Conservation (phyloP, 1,140 invertebrate species). For the Lordiphosa clarofinis region DNA sequence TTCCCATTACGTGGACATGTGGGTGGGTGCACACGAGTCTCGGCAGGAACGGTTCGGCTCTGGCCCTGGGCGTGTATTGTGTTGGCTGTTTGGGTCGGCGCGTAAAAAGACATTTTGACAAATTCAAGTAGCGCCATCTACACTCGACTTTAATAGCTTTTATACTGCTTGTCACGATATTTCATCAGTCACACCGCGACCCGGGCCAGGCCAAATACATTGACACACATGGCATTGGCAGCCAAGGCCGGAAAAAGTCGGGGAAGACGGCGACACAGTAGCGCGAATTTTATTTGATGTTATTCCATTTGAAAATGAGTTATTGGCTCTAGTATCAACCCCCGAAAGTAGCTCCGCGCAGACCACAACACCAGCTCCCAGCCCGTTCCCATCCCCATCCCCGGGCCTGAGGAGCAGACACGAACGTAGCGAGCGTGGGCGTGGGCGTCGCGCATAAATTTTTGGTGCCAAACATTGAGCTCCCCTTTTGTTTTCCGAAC, state of each 20-base stretch:
- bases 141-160: conserved; percentile 76
- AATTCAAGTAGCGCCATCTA: conserved; percentile 79
- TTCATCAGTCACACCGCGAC: conserved; percentile 69
- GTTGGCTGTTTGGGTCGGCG: conserved; percentile 36
- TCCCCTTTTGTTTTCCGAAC: conserved; percentile 46
- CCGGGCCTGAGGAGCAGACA: conserved; percentile 12
- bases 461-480: conserved; percentile 42
- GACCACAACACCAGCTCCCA: conserved; percentile 19
- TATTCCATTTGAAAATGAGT: conserved; percentile 77
- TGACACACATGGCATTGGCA: conserved; percentile 52
- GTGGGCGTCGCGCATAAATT: conserved; percentile 68
- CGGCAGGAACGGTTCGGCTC: conserved; percentile 10
- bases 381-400: not conserved
- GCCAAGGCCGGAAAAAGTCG: conserved; percentile 33
- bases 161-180: conserved; percentile 78
- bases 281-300: conserved; percentile 77
- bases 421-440: conserved; percentile 44
- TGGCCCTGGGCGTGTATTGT: conserved; percentile 34
- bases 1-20: conserved; percentile 40
- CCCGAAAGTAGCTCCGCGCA: conserved; percentile 36
- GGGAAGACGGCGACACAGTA: conserved; percentile 30
- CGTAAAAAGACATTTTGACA: conserved; percentile 79
- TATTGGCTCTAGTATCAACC: conserved; percentile 66
- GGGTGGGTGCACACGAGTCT: conserved; percentile 10
- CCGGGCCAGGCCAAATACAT: conserved; percentile 31